Evolutionary conservation across 2,888 invertebrate genomes (phyloP).

Genomic region (Spodoptera exigua): DNA sequence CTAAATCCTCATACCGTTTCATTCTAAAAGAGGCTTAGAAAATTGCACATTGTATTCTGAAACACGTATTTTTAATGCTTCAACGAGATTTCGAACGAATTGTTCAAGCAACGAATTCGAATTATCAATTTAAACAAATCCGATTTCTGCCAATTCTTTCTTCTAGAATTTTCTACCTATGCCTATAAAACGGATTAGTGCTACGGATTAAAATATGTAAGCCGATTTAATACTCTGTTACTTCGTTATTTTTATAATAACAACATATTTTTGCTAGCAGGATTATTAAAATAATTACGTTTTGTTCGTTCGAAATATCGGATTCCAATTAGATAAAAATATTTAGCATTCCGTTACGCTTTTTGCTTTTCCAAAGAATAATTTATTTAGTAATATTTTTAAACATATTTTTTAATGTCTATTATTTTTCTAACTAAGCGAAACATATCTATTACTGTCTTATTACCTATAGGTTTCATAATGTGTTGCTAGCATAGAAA

Average conservation of each 20-base stretch:
- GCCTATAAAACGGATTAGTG: slow-evolving; percentile 6
- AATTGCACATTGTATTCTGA: slow-evolving; percentile 12
- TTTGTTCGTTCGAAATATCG: slow-evolving; percentile 8
- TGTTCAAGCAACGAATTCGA: background rate
- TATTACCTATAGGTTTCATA: too few relatives aligned
- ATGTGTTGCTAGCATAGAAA: too few relatives aligned
- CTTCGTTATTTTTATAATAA: slow-evolving; percentile 8
- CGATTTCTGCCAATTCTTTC: slow-evolving; percentile 1
- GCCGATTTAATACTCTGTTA: background rate
- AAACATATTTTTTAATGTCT: too few relatives aligned
- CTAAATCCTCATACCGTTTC: background rate
- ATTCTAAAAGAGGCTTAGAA: background rate
- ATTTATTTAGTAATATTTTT: background rate
- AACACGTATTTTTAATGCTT: slow-evolving; percentile 18
- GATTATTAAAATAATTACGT: background rate
- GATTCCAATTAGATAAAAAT: slow-evolving; percentile 20
- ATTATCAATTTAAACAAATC: slow-evolving; percentile 5
- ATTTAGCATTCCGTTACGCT: slow-evolving; percentile 8
- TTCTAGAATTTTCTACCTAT: slow-evolving; percentile 1
- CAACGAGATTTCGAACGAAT: slow-evolving; percentile 12
- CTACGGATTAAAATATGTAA: background rate
- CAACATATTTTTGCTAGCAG: background rate
- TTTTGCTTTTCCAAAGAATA: slow-evolving; percentile 8
- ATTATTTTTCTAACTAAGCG: too few relatives aligned
- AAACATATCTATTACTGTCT: too few relatives aligned